A percentile compares a stretch with the other conserved stretches of the same genome.
These are phyloP conservation scores for Argopecten irradians DNA, from an alignment of 1,140 invertebrate genomes.

Conservation along the genomic window DNA sequence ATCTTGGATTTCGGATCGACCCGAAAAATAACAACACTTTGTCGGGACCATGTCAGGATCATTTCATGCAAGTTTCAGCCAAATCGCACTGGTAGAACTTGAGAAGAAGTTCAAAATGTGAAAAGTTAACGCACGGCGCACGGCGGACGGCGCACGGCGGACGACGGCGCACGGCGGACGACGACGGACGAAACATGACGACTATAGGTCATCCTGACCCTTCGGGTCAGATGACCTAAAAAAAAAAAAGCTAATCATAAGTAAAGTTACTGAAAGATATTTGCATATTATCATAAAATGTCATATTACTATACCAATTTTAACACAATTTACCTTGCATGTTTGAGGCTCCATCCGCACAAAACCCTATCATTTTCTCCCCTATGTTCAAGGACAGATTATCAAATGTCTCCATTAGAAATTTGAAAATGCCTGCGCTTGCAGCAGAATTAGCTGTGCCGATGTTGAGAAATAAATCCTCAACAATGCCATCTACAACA, in stretches of 20 bases:
- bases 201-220: no score
- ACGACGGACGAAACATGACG: no score
- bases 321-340: slow-evolving; percentile 36
- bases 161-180: no score
- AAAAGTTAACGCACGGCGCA: no score
- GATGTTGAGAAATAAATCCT: slow-evolving; percentile 43
- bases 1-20: no score
- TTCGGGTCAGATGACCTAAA: no score
- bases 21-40: no score
- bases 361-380: slow-evolving; percentile 20
- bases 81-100: no score
- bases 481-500: not conserved
- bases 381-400: not conserved
- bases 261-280: not conserved
- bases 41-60: no score
- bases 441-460: slow-evolving; percentile 36
- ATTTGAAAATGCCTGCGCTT: slow-evolving; percentile 10
- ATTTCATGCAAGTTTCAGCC: no score
- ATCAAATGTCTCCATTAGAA: not conserved
- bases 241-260: not conserved
- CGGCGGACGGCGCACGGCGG: no score
- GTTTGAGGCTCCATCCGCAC: slow-evolving; percentile 30
- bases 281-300: not conserved
- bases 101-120: no score
- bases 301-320: not conserved